Conservation (phyloP, 2,113 vertebrate genomes). For the Centropus unirufus region DNA sequence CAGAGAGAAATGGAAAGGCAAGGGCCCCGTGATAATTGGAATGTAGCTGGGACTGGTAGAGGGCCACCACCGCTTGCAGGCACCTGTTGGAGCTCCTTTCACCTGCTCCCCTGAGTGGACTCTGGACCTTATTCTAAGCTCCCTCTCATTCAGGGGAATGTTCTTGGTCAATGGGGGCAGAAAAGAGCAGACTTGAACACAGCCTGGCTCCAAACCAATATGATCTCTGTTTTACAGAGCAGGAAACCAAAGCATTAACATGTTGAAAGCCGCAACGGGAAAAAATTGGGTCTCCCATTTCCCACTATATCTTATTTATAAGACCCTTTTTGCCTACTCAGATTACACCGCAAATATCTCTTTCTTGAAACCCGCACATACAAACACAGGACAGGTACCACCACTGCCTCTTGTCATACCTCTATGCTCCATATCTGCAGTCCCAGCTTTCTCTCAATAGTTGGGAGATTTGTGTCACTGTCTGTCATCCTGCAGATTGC, state of each 20-base stretch:
- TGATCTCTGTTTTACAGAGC: not conserved
- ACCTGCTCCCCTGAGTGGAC: not conserved
- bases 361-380: not conserved
- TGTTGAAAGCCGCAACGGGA: not conserved
- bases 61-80: not conserved
- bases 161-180: not conserved
- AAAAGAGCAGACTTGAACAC: not conserved
- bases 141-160: not conserved
- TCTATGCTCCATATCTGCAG: constrained; percentile 93
- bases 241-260: not conserved
- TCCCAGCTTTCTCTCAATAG: constrained; percentile 78
- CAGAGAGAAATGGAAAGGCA: not conserved
- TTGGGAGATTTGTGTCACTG: constrained; percentile 50
- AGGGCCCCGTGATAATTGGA: not conserved
- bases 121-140: not conserved
- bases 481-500: constrained; percentile 79
- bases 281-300: not conserved
- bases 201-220: not conserved
- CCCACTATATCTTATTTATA: not conserved
- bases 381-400: not conserved
- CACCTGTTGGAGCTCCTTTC: accelerated
- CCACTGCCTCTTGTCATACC: constrained; percentile 75
- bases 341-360: not conserved
- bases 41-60: not conserved
- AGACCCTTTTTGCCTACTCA: not conserved